phyloP scores from a whole-genome alignment of 2,113 vertebrate genomes.

The Zapus hudsonius region DNA sequence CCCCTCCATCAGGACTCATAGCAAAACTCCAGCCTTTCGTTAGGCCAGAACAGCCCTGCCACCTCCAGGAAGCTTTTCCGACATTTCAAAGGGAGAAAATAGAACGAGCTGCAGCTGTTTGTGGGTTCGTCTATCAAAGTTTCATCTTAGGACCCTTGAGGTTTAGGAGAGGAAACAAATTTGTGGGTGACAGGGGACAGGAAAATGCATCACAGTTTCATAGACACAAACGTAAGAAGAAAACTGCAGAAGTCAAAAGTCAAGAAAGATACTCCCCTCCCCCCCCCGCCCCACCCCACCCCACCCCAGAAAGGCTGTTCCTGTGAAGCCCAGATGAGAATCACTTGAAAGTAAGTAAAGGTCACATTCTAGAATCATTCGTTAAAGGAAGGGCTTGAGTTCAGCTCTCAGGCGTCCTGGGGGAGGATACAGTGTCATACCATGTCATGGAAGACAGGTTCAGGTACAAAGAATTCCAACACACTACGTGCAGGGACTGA shows the following conservation, averaged over 20 bases:
- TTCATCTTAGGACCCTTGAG: neutral
- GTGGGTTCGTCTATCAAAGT: neutral
- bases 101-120: neutral
- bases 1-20: accelerated
- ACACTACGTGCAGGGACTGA: accelerated
- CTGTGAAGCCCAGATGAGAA: neutral
- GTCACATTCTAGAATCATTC: neutral
- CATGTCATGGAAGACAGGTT: accelerated
- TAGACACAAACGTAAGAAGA: neutral
- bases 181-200: neutral
- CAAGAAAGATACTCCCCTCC: no score
- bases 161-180: conserved; percentile 2
- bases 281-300: no score
- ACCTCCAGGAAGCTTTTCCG: neutral
- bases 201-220: neutral
- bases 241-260: neutral
- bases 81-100: neutral
- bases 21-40: neutral
- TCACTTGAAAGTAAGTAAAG: neutral
- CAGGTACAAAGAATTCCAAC: no score
- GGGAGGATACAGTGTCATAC: neutral
- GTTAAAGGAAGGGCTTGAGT: neutral
- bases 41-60: neutral
- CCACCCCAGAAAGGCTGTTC: neutral
- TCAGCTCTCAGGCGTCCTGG: neutral